Evolutionary conservation across 2,113 vertebrate species (phyloP).

Genomic region (Tricholaema leucomelas): DNA sequence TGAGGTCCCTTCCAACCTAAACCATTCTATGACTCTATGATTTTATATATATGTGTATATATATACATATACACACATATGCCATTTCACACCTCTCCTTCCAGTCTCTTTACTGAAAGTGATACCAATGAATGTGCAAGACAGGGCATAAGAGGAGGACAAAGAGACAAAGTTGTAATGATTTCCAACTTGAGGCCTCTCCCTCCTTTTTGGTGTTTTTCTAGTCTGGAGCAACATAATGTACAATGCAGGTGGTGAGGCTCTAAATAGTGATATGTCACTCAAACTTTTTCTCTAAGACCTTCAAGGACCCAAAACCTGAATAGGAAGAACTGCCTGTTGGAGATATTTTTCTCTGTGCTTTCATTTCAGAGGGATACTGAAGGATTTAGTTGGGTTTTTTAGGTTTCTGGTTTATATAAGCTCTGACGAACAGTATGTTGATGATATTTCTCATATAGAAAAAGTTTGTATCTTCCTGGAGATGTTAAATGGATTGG

Average conservation of each 20-base stretch:
- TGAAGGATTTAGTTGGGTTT: not conserved
- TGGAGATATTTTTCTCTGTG: not conserved
- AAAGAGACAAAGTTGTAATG: not conserved
- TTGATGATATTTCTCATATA: not conserved
- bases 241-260: not conserved
- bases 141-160: accelerated
- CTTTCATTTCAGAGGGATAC: not conserved
- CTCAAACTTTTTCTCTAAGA: not conserved
- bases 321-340: not conserved
- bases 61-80: no score
- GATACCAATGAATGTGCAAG: not conserved
- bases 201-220: not conserved
- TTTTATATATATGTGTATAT: not conserved
- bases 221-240: not conserved
- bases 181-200: not conserved
- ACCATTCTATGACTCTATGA: no score
- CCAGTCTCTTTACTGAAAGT: not conserved
- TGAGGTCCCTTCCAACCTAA: no score
- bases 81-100: not conserved
- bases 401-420: not conserved
- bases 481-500: not conserved
- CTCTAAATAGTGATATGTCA: not conserved
- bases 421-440: not conserved
- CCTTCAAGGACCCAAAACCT: not conserved
- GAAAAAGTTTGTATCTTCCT: not conserved